Evolutionary conservation across 2,797 vertebrate species (phyloP).

Genomic region (Myripristis murdjan): DNA sequence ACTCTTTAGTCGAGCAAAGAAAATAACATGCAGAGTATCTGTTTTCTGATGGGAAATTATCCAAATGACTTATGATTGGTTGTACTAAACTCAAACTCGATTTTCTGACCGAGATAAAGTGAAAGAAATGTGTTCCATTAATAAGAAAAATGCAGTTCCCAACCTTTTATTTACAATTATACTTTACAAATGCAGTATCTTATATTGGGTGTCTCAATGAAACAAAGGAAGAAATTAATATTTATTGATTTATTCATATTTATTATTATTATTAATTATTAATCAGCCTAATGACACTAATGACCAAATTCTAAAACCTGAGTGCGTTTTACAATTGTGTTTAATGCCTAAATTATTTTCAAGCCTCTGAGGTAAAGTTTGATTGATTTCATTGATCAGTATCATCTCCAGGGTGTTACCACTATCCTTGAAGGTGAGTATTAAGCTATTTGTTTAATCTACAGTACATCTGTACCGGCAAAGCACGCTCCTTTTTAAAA

Average conservation of each 20-base stretch:
- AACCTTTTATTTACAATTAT: background rate
- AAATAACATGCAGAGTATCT: too few relatives aligned
- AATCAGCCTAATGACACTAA: too few relatives aligned
- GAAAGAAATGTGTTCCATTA: too few relatives aligned
- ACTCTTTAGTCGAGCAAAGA: background rate
- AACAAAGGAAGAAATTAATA: too few relatives aligned
- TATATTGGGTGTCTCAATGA: too few relatives aligned
- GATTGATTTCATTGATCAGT: background rate
- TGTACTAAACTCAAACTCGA: too few relatives aligned
- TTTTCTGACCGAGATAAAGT: too few relatives aligned
- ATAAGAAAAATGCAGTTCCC: too few relatives aligned
- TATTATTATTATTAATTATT: too few relatives aligned
- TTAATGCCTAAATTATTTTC: too few relatives aligned
- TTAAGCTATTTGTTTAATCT: conserved; percentile 15
- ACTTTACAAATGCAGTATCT: background rate
- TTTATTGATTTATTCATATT: too few relatives aligned
- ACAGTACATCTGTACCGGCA: conserved; percentile 13
- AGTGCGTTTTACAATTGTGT: background rate
- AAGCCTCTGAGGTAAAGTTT: background rate
- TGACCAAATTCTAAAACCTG: background rate
- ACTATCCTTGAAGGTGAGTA: background rate
- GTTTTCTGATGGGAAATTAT: background rate
- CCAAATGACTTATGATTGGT: too few relatives aligned
- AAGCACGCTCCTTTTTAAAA: conserved; percentile 27
- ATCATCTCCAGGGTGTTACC: background rate